phyloP scores from a whole-genome alignment of 2,113 vertebrate genomes.

The Lucifuga dentata region DNA sequence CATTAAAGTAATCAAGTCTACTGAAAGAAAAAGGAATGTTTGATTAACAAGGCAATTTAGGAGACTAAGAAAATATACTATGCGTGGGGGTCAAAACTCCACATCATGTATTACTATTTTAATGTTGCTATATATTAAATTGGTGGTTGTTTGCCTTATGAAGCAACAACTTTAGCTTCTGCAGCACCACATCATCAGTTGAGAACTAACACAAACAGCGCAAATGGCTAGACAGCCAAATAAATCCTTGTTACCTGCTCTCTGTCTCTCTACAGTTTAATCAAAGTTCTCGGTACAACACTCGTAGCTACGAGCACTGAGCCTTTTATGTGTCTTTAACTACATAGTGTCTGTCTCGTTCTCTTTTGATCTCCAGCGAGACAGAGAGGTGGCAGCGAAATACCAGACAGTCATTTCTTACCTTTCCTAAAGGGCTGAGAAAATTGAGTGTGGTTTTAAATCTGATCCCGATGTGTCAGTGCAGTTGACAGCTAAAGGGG shows the following conservation, averaged over 20 bases:
- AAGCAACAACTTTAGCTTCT: too few relatives aligned
- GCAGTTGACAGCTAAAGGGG: conserved; percentile 65
- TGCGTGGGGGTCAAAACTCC: conserved; percentile 1
- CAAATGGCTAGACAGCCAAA: conserved; percentile 14
- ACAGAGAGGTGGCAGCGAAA: conserved; percentile 56
- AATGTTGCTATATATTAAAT: too few relatives aligned
- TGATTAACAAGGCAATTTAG: neutral
- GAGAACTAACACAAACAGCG: conserved; percentile 16
- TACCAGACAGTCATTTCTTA: conserved; percentile 53
- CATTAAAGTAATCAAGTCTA: neutral
- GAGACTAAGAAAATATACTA: neutral
- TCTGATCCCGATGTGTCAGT: conserved; percentile 64
- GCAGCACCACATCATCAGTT: neutral
- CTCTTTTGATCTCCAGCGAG: conserved; percentile 58
- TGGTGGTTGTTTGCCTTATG: too few relatives aligned
- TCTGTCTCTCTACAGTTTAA: neutral
- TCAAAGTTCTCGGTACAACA: conserved; percentile 17
- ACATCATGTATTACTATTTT: too few relatives aligned
- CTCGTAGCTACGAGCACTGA: conserved; percentile 38
- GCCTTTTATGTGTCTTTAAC: conserved; percentile 58
- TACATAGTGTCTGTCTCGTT: conserved; percentile 58
- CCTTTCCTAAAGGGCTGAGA: conserved; percentile 58
- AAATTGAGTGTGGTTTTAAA: conserved; percentile 72
- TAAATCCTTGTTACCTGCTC: conserved; percentile 21
- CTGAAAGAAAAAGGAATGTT: neutral